Evolutionary conservation across 2,797 vertebrate genomes (phyloP), one percentile per base, ranked within the genome.

Genomic region (Yasuhikotakia modesta): DNA sequence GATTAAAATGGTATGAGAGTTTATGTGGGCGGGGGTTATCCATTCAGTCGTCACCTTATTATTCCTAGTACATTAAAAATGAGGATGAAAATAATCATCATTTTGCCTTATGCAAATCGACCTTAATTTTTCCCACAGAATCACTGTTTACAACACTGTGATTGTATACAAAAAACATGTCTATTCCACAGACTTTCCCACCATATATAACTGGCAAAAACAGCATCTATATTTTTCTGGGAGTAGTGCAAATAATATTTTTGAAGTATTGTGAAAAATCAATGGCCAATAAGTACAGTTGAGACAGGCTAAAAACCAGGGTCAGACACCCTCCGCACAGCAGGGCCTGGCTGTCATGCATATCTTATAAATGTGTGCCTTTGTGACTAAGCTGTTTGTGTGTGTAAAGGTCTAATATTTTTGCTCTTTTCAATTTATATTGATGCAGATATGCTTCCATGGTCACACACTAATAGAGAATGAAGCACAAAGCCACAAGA

Each of bases 351-450:
- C 63, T 57, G 32, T 45, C 32, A 76, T 68, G 65, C 46, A 75
- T 64, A 71, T 45, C 67, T 53, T 52, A 70, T 53, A 76, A 72
- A 16, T 75, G 50, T 76, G 21, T 50, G 22, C 21, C 21, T 45
- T 64, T 80, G 46, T 73, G 24, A 53, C 8, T 73, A 19, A 67
- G 67, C 30, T 12, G 19, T 80, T 16, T 73, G 32, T 66, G 17
- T 81, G 67, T 74, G 43, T 72, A 70, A 39, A 39, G 39, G 67
- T 69, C 46, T 79, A 77, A 65, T 73, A 80, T 82, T 81, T 70
- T 72, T 13, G 19, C 39, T 52, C 24, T 45, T 43, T 71, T 27
- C 79, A 77, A 84, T 84, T 81, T 79, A 81, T 48, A 76, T 60
- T 61, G 30, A 60, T n/a, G 48, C 70, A 58, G 60, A 80, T 55